Evolutionary conservation across 2,113 vertebrate genomes (phyloP).

Genomic region (Numenius arquata): DNA sequence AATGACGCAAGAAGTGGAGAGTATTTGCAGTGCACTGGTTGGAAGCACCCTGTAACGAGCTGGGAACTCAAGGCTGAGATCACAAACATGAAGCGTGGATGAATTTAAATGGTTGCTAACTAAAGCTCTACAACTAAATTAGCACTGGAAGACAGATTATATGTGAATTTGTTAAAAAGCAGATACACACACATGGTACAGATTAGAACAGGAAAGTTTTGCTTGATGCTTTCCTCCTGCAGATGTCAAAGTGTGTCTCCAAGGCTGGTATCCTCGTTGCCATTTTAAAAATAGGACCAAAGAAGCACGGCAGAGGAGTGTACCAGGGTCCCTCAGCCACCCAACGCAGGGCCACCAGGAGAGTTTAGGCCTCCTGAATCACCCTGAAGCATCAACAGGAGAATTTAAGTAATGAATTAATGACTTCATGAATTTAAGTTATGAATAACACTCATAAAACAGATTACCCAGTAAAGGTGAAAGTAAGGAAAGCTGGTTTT

Average conservation of each 20-base stretch:
- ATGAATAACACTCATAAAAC: neutral
- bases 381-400: neutral
- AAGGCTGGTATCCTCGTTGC: neutral
- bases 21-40: neutral
- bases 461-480: neutral
- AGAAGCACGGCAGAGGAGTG: neutral
- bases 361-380: neutral
- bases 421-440: neutral
- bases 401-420: neutral
- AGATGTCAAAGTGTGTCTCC: neutral
- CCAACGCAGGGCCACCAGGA: neutral
- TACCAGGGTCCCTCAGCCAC: neutral
- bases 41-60: accelerated
- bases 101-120: neutral
- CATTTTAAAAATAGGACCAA: neutral
- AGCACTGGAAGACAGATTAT: neutral
- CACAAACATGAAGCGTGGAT: neutral
- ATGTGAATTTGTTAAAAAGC: neutral
- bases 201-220: neutral
- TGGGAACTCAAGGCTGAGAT: neutral
- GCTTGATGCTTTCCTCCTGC: neutral
- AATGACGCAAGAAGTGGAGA: neutral
- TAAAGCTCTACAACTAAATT: neutral
- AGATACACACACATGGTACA: neutral
- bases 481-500: neutral